Conservation (phyloP, 2,113 vertebrate genomes). For the Zingel zingel region DNA sequence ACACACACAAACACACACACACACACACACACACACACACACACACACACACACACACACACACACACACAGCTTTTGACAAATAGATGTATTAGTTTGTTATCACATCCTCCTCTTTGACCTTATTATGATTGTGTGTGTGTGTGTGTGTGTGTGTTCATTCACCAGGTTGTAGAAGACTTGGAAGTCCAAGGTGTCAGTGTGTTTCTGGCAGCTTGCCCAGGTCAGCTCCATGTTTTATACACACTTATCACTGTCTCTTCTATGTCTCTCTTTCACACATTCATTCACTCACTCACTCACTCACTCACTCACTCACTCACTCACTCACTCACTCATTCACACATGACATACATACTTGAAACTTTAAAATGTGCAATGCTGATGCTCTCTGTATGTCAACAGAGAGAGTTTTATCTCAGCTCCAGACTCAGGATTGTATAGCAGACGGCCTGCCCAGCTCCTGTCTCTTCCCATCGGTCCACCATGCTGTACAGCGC, state of each 20-base stretch:
- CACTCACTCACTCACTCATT: too few species aligned
- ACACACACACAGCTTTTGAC: neutral
- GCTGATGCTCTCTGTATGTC: neutral
- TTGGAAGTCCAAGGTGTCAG: slow-evolving; percentile 86
- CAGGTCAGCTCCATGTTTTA: slow-evolving; percentile 69
- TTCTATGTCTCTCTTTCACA: too few species aligned
- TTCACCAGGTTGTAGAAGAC: slow-evolving; percentile 85
- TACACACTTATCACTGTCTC: neutral
- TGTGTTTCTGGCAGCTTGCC: slow-evolving; percentile 74
- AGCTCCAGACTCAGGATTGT: slow-evolving; percentile 81
- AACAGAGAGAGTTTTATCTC: slow-evolving; percentile 79
- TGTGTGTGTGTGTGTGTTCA: slow-evolving; percentile 1
- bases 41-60: neutral
- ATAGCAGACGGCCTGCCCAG: slow-evolving; percentile 77
- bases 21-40: neutral
- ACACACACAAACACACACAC: neutral
- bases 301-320: too few species aligned
- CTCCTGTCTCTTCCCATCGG: slow-evolving; percentile 85
- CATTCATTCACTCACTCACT: neutral
- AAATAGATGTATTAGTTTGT: neutral
- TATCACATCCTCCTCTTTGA: slow-evolving; percentile 28
- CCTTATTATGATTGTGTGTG: slow-evolving; percentile 11
- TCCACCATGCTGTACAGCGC: slow-evolving; percentile 85
- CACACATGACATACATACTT: neutral
- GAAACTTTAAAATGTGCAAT: neutral